Conservation (phyloP, 2,113 vertebrate species). For the Tichodroma muraria region DNA sequence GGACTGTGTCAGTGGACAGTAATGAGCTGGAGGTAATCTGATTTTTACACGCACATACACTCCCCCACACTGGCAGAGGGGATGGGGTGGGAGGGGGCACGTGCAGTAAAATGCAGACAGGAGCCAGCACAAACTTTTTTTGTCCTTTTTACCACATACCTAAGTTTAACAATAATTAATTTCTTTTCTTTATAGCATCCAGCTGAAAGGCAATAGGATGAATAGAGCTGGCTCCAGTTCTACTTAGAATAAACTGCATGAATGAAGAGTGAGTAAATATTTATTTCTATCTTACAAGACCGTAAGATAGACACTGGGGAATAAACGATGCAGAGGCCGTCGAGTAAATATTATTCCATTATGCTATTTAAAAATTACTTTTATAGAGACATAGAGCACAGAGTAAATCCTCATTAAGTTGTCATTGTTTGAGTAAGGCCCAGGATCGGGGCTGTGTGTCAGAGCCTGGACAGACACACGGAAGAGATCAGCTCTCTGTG, state of each 20-base stretch:
- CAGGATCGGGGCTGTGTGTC: neutral
- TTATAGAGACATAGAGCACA: neutral
- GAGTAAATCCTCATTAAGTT: neutral
- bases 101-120: neutral
- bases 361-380: neutral
- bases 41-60: neutral
- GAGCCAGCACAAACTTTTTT: neutral
- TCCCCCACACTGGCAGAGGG: neutral
- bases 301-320: neutral
- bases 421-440: neutral
- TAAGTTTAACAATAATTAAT: neutral
- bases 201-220: neutral
- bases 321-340: neutral
- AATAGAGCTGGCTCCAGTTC: neutral
- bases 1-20: constrained; percentile 27
- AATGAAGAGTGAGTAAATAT: neutral
- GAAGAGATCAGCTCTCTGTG: neutral
- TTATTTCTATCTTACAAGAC: neutral
- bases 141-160: neutral
- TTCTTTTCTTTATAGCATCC: neutral
- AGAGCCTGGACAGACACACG: neutral
- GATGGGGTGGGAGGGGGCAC: neutral
- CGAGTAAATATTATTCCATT: neutral
- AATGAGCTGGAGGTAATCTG: constrained; percentile 15
- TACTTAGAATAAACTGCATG: neutral